Percentiles rank a stretch among this genome's conserved stretches.
Evolutionary conservation across 2,797 vertebrate genomes (phyloP).

Genomic region (Melanogrammus aeglefinus): DNA sequence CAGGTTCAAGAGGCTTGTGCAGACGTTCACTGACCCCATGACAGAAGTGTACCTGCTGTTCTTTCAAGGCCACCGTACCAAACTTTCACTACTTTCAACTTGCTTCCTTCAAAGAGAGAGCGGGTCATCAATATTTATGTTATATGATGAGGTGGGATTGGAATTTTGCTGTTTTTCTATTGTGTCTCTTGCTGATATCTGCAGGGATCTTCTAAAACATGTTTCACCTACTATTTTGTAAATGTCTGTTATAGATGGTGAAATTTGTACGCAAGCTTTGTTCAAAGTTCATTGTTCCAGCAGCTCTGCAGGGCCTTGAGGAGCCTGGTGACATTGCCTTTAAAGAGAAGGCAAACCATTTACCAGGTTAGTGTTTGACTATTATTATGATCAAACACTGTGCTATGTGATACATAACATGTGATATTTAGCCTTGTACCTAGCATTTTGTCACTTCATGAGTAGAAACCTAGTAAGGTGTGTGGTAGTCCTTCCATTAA

Average conservation of each 20-base stretch:
- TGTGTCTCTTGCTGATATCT: too few species aligned
- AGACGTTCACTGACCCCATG: constrained; percentile 26
- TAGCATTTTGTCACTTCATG: not conserved
- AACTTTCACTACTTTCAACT: constrained; percentile 25
- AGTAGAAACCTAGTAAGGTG: not conserved
- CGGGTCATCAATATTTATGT: constrained; percentile 10
- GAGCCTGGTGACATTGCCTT: not conserved
- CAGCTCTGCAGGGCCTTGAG: not conserved
- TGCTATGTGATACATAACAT: too few species aligned
- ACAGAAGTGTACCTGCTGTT: constrained; percentile 34
- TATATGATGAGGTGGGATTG: too few species aligned
- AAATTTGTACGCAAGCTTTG: constrained; percentile 10
- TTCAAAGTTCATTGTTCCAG: constrained; percentile 2
- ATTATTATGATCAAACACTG: not conserved
- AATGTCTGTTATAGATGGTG: not conserved
- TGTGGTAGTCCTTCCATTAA: not conserved
- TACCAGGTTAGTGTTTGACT: constrained; percentile 13
- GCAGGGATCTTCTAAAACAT: not conserved
- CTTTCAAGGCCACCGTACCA: constrained; percentile 21
- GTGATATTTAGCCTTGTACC: constrained; percentile 3
- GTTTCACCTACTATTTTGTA: not conserved
- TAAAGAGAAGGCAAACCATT: constrained; percentile 22
- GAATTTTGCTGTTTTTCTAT: too few species aligned
- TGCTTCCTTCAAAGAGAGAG: constrained; percentile 24
- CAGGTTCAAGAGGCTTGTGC: not conserved